These are phyloP conservation scores for Tinea trinotella DNA, from an alignment of 2,888 invertebrate genomes.

Conservation along the genomic window DNA sequence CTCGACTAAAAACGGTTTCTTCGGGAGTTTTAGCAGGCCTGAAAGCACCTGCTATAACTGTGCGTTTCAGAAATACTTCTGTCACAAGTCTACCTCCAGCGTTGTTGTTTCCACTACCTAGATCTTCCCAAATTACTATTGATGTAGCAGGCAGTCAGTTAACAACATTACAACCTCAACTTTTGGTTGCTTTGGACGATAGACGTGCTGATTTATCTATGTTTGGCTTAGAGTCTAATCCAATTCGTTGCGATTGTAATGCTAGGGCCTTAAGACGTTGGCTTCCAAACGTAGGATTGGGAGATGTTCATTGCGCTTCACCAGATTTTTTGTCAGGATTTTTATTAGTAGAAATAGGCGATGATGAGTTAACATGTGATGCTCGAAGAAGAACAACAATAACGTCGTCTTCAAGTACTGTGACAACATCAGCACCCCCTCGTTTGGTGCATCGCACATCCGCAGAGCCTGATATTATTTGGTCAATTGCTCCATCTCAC, in stretches of 20 bases:
- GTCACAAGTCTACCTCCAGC: conserved; percentile 84
- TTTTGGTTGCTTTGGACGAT: conserved; percentile 86
- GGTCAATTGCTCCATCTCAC: conserved; percentile 85
- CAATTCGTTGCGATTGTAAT: conserved; percentile 89
- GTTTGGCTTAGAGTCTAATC: conserved; percentile 83
- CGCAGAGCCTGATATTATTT: conserved; percentile 90
- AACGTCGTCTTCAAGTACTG: conserved; percentile 46
- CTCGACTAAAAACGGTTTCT: conserved; percentile 81
- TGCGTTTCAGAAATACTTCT: conserved; percentile 87
- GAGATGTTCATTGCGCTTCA: conserved; percentile 75
- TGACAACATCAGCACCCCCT: conserved; percentile 58
- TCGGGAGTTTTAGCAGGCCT: conserved; percentile 89
- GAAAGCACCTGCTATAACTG: conserved; percentile 78
- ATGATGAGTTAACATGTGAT: conserved; percentile 87
- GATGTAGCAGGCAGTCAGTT: conserved; percentile 86
- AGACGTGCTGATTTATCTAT: conserved; percentile 82
- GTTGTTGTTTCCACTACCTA: conserved; percentile 87
- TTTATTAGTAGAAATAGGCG: conserved; percentile 81
- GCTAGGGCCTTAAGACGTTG: conserved; percentile 84
- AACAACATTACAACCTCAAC: conserved; percentile 81
- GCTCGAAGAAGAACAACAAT: conserved; percentile 69
- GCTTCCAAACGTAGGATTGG: conserved; percentile 77
- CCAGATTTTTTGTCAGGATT: conserved; percentile 81
- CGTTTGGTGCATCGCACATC: conserved; percentile 74
- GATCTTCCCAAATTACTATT: conserved; percentile 84